Evolutionary conservation across 2,113 vertebrate species (phyloP).

Genomic region (Coracopsis vasa): DNA sequence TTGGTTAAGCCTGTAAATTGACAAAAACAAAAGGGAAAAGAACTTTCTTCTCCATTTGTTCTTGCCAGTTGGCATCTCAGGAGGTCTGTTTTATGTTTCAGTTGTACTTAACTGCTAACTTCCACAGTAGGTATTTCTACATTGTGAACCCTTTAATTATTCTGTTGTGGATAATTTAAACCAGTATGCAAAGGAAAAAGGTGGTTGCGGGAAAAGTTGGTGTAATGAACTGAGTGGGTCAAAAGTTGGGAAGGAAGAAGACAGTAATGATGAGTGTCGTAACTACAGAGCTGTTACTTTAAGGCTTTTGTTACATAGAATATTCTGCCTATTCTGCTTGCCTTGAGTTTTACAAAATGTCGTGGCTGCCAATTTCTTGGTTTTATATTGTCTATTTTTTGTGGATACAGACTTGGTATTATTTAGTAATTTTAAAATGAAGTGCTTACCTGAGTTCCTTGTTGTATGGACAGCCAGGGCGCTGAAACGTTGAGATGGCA

Average conservation of each 20-base stretch:
- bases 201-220: background rate
- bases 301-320: background rate
- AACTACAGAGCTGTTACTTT: background rate
- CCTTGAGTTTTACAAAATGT: background rate
- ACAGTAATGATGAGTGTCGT: background rate
- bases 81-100: background rate
- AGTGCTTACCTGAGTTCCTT: background rate
- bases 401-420: background rate
- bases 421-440: background rate
- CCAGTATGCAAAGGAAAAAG: background rate
- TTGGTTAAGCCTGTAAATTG: background rate
- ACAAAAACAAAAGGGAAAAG: background rate
- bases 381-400: background rate
- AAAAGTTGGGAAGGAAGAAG: background rate
- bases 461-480: background rate
- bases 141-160: background rate
- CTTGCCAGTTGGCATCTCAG: conserved; percentile 11
- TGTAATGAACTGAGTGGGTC: background rate
- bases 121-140: background rate
- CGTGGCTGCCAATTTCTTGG: background rate
- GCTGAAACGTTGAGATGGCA: background rate
- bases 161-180: background rate
- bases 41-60: background rate
- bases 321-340: background rate
- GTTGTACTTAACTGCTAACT: background rate